Evolutionary conservation across 1,140 invertebrate genomes (phyloP).

Genomic region (Hyles euphorbiae): DNA sequence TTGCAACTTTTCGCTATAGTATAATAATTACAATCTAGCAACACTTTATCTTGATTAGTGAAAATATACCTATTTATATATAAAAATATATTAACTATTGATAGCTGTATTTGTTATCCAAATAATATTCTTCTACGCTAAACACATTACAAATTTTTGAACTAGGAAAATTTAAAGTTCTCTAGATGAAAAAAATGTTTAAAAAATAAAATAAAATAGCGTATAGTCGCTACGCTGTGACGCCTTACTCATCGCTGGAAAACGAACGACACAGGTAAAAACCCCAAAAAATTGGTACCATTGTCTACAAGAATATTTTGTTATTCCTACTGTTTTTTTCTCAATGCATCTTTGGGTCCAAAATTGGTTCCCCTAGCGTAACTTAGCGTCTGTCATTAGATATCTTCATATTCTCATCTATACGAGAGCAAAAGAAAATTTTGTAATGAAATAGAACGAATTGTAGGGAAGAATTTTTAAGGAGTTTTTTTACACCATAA

Average conservation of each 20-base stretch:
- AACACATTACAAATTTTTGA: slow-evolving; percentile 63
- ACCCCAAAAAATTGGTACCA: too few species aligned
- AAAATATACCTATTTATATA: slow-evolving; percentile 48
- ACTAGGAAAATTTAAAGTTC: slow-evolving; percentile 55
- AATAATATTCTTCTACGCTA: slow-evolving; percentile 72
- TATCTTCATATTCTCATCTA: background rate
- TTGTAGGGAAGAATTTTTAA: too few species aligned
- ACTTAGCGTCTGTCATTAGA: background rate
- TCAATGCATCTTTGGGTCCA: slow-evolving; percentile 1
- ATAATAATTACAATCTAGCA: slow-evolving; percentile 47
- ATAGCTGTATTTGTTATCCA: slow-evolving; percentile 62
- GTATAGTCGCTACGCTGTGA: slow-evolving; percentile 46
- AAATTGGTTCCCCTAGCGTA: slow-evolving; percentile 1
- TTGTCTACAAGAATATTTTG: too few species aligned
- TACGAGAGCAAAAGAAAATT: too few species aligned
- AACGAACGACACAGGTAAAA: slow-evolving; percentile 3
- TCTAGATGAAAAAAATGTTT: slow-evolving; percentile 43
- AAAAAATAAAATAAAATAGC: slow-evolving; percentile 36
- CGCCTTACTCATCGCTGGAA: slow-evolving; percentile 45
- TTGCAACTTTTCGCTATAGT: slow-evolving; percentile 51
- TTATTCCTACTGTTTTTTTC: too few species aligned
- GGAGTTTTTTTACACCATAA: too few species aligned
- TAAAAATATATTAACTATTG: slow-evolving; percentile 35
- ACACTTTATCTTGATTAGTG: slow-evolving; percentile 56
- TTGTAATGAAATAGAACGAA: too few species aligned